Evolutionary conservation across 2,888 invertebrate genomes (phyloP), one percentile per base, ranked within the genome.

Genomic region (Tenthredo notha): DNA sequence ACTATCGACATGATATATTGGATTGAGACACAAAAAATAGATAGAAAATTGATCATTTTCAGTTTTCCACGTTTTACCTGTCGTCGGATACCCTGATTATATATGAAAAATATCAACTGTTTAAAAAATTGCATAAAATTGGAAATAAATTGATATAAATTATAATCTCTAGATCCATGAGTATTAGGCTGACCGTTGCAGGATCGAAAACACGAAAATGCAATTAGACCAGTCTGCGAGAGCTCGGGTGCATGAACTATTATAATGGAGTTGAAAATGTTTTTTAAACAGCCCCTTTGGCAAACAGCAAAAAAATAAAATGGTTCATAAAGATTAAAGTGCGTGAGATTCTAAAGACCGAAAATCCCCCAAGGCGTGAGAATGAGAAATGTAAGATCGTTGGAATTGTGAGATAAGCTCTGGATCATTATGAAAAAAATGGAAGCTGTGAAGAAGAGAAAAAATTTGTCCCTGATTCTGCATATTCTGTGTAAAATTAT

Each of bases 371-470:
- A 1, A 33, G 29, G 67, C 67, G 33, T 67, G 33, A 15, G 67
- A 29, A 67, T 67, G 33, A 67, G 33, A 67, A 67, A 67, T 67
- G 67, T 33, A 33, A 67, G 18, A 67, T 67, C 33, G 4, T 67
- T 4, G 18, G 33, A 33, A 67, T 33, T 33, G 67, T 67, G 29
- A 18, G 25, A 67, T 18, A 33, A 67, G 67, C 67, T 33, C 18
- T 33, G 33, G 67, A 33, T 67, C 67, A 67, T 33, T 10, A 2
- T 18, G 29, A 33, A 18, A 67, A 67, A 67, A 33, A 33, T 33
- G 33, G 33, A 33, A 33, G 54, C n/a, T n/a, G n/a, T n/a, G 1
- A 54, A 54, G 7, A 54, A 3, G 21, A 2, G 6, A 12, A 25
- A 25, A 12, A 25, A 25, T 25, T 25, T 10, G 3, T 61, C 25